These are phyloP conservation scores for Oncorhynchus tshawytscha DNA, from an alignment of 2,113 vertebrate genomes.

Conservation along the genomic window DNA sequence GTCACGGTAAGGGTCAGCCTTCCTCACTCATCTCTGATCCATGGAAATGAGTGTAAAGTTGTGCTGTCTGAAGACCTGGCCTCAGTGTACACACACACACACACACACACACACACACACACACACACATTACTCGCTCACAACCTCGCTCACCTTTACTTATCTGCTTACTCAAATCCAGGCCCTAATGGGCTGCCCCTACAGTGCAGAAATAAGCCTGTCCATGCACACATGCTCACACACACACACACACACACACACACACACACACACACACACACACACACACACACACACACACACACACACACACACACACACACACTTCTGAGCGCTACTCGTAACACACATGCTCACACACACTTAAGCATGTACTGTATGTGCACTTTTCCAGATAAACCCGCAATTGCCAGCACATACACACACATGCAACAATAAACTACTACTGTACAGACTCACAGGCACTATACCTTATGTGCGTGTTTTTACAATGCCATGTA, in stretches of 20 bases:
- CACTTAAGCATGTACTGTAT: too few species aligned
- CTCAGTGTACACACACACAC: background rate
- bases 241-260: too few species aligned
- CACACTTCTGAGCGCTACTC: too few species aligned
- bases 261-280: background rate
- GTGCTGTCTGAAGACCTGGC: slow-evolving; percentile 16
- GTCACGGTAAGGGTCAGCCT: background rate
- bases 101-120: background rate
- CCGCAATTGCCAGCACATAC: too few species aligned
- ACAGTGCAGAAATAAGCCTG: slow-evolving; percentile 2
- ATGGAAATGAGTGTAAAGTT: slow-evolving; percentile 22
- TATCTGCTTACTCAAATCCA: slow-evolving; percentile 40
- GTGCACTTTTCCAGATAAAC: too few species aligned
- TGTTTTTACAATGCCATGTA: too few species aligned
- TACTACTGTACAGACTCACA: too few species aligned
- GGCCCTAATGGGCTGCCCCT: background rate
- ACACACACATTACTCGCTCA: background rate
- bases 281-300: background rate
- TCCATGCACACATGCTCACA: slow-evolving; percentile 1
- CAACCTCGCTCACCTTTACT: background rate
- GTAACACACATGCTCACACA: too few species aligned
- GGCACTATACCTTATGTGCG: too few species aligned
- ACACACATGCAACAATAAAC: too few species aligned
- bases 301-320: background rate
- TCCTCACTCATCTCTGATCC: too few species aligned